phyloP scores from a whole-genome alignment of 2,113 vertebrate genomes.

The Ceyx margarethae region DNA sequence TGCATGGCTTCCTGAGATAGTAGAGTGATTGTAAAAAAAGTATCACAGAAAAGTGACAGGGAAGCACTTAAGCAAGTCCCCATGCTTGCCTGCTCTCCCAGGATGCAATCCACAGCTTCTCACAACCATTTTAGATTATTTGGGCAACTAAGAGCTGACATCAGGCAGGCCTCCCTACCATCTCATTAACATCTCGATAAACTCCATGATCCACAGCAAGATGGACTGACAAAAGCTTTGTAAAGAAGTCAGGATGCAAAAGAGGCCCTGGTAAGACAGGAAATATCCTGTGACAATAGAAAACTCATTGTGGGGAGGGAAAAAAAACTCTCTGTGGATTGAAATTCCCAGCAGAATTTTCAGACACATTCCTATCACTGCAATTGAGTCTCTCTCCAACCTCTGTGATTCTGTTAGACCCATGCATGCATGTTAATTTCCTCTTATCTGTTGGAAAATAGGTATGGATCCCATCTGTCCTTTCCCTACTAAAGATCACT shows the following conservation, averaged over 20 bases:
- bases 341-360: constrained; percentile 11
- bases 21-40: not conserved
- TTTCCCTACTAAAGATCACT: not conserved
- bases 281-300: constrained; percentile 19
- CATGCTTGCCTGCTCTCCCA: not conserved
- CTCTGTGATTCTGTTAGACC: not conserved
- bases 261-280: constrained; percentile 1
- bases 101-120: not conserved
- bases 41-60: not conserved
- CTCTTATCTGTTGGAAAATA: constrained; percentile 1
- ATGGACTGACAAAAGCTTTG: not conserved
- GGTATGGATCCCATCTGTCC: not conserved
- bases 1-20: not conserved
- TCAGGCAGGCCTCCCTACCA: constrained; percentile 13
- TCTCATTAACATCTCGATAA: constrained; percentile 39
- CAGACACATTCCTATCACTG: not conserved
- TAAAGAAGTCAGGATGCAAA: constrained; percentile 10
- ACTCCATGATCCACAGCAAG: not conserved
- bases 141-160: constrained; percentile 5
- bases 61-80: not conserved
- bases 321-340: not conserved
- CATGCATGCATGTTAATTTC: constrained; percentile 14
- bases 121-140: constrained; percentile 38
- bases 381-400: not conserved
- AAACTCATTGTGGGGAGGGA: not conserved